Conservation (phyloP, 2,888 invertebrate genomes). For the Molorchus minor region DNA sequence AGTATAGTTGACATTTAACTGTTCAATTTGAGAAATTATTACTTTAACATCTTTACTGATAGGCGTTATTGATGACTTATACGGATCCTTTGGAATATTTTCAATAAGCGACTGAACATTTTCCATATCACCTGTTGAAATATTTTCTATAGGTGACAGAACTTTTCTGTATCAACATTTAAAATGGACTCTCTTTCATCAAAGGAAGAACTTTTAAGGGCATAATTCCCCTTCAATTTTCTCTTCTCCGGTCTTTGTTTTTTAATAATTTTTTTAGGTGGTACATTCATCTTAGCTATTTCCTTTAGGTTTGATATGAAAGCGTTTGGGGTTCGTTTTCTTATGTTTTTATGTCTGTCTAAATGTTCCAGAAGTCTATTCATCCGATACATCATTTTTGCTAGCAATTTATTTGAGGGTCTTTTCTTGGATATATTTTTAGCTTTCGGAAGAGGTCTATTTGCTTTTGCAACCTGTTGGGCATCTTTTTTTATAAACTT, state of each 20-base stretch:
- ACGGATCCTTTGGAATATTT: not conserved
- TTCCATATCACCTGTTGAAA: no score
- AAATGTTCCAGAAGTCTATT: not conserved
- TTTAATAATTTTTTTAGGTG: not conserved
- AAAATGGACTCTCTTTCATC: no score
- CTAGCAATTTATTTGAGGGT: not conserved
- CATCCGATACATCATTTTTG: not conserved
- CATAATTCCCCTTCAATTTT: no score
- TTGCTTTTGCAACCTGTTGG: not conserved
- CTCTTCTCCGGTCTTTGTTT: not conserved
- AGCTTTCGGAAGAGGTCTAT: not conserved
- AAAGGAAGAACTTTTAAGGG: no score
- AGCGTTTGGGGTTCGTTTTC: not conserved
- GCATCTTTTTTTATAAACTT: slow-evolving; percentile 2
- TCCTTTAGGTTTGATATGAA: slow-evolving; percentile 5
- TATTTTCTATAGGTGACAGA: no score
- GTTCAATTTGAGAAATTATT: not conserved
- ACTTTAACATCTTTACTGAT: not conserved
- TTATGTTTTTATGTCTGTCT: not conserved
- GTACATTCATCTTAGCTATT: not conserved
- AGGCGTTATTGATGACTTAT: not conserved
- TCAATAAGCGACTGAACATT: not conserved
- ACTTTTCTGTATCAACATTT: no score
- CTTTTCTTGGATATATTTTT: no score
- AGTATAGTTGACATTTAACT: not conserved